Percentiles rank a stretch among this genome's conserved stretches.
Evolutionary conservation across 2,113 vertebrate species (phyloP).

Genomic region (Sarotherodon lohbergeri): DNA sequence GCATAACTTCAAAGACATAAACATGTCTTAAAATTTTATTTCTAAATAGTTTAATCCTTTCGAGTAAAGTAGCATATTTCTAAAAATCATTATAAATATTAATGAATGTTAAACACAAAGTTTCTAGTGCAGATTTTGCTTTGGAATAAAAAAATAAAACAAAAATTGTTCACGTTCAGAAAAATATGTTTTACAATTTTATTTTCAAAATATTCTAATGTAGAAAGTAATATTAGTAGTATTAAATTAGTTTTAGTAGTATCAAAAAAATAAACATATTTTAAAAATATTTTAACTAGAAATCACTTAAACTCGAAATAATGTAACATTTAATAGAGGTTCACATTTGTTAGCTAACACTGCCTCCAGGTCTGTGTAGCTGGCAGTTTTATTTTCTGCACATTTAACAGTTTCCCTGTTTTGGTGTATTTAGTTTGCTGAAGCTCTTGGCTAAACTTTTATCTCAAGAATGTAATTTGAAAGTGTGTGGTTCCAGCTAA

Average conservation of each 20-base stretch:
- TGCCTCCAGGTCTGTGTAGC: neutral
- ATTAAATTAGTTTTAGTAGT: neutral
- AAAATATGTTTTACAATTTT: neutral
- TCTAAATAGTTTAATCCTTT: neutral
- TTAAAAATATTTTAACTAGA: neutral
- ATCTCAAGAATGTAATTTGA: neutral
- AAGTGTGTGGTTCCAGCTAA: neutral
- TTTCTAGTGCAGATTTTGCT: neutral
- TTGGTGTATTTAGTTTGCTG: neutral
- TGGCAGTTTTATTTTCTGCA: neutral
- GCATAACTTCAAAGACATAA: neutral
- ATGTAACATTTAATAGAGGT: neutral
- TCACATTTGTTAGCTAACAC: neutral
- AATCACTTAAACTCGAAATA: neutral
- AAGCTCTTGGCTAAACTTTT: neutral
- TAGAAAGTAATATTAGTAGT: neutral
- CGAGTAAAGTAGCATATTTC: neutral
- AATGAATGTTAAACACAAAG: neutral
- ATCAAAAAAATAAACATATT: neutral
- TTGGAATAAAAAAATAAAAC: neutral
- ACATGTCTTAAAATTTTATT: neutral
- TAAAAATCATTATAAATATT: neutral
- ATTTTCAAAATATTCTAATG: neutral
- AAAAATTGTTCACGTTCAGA: neutral
- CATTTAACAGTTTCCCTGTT: neutral